Conservation (phyloP, 2,113 vertebrate species). For the Istiophorus platypterus region DNA sequence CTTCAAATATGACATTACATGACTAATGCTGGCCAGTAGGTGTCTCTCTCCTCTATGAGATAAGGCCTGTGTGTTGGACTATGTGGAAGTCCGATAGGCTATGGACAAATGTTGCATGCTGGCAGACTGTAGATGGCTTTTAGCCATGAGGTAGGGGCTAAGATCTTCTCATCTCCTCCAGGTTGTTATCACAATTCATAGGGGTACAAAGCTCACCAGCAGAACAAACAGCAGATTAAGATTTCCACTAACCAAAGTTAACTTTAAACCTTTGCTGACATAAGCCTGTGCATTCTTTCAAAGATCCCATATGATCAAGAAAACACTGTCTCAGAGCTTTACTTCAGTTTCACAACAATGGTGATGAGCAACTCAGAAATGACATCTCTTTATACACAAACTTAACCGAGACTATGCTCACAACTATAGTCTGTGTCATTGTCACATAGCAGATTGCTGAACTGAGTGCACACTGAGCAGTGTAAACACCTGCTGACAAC, state of each 20-base stretch:
- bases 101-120: slow-evolving; percentile 44
- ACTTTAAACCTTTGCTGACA: slow-evolving; percentile 33
- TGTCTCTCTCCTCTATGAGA: slow-evolving; percentile 61
- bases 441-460: slow-evolving; percentile 15
- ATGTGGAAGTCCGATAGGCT: background rate
- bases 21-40: slow-evolving; percentile 62
- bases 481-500: slow-evolving; percentile 12
- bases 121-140: slow-evolving; percentile 37
- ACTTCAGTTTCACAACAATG: background rate
- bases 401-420: background rate
- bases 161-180: slow-evolving; percentile 42
- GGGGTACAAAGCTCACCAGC: slow-evolving; percentile 27
- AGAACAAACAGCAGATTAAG: slow-evolving; percentile 43
- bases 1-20: background rate
- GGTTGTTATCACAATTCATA: background rate
- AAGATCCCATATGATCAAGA: background rate
- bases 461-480: background rate
- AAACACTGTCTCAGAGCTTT: background rate
- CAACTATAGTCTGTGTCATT: slow-evolving; percentile 1
- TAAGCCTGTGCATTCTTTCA: background rate
- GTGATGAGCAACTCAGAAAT: background rate
- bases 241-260: slow-evolving; percentile 21
- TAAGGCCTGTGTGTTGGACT: background rate
- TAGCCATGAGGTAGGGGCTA: slow-evolving; percentile 26
- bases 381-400: background rate